Percentiles rank a stretch among this genome's conserved stretches.
These are phyloP conservation scores for Trachops cirrhosus DNA, from an alignment of 2,797 vertebrate genomes.

Conservation along the genomic window DNA sequence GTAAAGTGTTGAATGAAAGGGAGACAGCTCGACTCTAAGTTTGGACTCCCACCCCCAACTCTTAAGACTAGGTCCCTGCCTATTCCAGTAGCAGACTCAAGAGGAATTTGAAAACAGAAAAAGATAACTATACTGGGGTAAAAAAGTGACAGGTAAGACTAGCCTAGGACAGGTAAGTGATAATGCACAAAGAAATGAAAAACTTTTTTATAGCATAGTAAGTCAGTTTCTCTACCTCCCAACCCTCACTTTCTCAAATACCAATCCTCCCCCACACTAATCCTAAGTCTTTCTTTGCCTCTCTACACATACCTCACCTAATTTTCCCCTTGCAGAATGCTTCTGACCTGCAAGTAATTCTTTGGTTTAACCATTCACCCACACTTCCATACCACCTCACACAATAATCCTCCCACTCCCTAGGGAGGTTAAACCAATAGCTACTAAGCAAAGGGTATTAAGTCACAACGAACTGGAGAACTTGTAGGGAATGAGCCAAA, in stretches of 20 bases:
- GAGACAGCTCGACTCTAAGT: not conserved
- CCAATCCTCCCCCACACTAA: not conserved
- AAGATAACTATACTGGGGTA: not conserved
- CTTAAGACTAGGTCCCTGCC: not conserved
- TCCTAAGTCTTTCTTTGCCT: not conserved
- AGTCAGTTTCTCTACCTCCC: not conserved
- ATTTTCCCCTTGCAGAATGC: not conserved
- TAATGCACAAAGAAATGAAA: not conserved
- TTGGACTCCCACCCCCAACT: not conserved
- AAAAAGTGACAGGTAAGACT: not conserved
- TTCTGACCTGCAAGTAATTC: conserved; percentile 36
- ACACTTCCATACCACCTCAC: conserved; percentile 59
- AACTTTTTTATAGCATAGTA: not conserved
- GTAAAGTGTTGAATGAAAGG: not conserved
- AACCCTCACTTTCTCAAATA: not conserved
- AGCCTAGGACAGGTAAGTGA: not conserved
- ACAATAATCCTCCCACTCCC: conserved; percentile 50
- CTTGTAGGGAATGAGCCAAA: not conserved
- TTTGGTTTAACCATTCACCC: conserved; percentile 36
- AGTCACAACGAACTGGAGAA: not conserved
- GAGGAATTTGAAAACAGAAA: not conserved
- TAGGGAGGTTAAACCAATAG: not conserved
- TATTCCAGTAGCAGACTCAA: not conserved
- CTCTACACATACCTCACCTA: not conserved
- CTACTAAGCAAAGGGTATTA: not conserved